Evolutionary conservation across 2,888 invertebrate species (phyloP), one percentile per base, ranked within the genome.

Genomic region (Amblyjoppa proteus): DNA sequence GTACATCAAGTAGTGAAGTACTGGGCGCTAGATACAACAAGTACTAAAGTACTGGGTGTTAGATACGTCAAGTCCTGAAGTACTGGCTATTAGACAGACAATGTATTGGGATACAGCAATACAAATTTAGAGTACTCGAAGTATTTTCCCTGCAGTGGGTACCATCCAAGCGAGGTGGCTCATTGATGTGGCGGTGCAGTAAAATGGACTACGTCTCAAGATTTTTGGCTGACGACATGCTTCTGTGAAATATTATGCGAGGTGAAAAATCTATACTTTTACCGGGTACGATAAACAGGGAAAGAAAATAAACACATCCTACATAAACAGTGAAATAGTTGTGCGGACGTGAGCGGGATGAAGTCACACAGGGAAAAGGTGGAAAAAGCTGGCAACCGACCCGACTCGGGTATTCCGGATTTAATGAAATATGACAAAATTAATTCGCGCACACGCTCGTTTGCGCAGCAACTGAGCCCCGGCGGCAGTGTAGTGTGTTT

Each of bases 341-440:
- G n/a, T 34, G 64, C 31, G n/a, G 31, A 64, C 34, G 16, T 16
- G 64, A 34, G 64, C n/a, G 5, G 16, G n/a, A 34, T n/a, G 2
- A 13, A 5, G 64, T 2, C 34, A 31, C 34, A 34, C n/a, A 31
- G 64, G 16, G 25, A 82, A 64, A 45, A 28, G 68, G 49, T 25
- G 38, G 28, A 56, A 70, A 34, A 69, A 64, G 66, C 53, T 45
- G 20, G 41, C 16, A 69, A 80, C 58, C 3, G 25, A 51, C 68
- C 74, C 53, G 64, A 70, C n/a, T n/a, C 58, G 68, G 41, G 66
- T 66, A 41, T 45, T 45, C 53, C 49, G 68, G 61, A 77, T 74
- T 80, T 51, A 79, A 85, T 80, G 80, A 74, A 85, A 85, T 83
- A 80, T 69, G 71, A 76, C 80, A 45, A 74, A 80, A 85, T 85